phyloP scores from a whole-genome alignment of 2,113 vertebrate species.

The Cheirogaleus medius region DNA sequence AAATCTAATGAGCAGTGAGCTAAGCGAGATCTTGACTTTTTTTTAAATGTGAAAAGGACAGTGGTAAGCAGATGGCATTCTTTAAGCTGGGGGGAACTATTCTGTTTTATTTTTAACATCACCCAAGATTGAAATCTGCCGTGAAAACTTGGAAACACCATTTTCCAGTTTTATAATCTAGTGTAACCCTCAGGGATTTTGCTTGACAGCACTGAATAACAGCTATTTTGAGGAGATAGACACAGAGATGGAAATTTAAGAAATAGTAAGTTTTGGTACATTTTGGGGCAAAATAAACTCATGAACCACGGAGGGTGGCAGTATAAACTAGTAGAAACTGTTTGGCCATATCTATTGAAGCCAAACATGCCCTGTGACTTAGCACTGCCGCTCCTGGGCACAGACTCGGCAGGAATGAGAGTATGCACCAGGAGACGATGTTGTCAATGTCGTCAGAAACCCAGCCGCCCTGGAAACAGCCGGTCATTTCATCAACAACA shows the following conservation, averaged over 20 bases:
- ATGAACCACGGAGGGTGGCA: background rate
- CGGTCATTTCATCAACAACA: rapidly evolving
- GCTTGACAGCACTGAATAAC: background rate
- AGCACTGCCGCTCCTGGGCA: rapidly evolving
- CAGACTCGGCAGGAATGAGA: background rate
- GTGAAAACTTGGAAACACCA: background rate
- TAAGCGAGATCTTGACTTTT: background rate
- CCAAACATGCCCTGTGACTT: background rate
- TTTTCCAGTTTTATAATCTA: background rate
- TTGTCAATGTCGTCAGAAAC: rapidly evolving
- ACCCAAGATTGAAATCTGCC: background rate
- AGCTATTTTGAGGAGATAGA: background rate
- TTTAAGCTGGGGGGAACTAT: background rate
- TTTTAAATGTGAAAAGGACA: background rate
- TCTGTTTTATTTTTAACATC: background rate
- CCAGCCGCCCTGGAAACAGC: too few species aligned
- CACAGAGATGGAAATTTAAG: background rate
- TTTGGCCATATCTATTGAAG: background rate
- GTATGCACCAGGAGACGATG: rapidly evolving
- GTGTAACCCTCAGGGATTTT: background rate
- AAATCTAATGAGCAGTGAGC: background rate
- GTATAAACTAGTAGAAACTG: background rate
- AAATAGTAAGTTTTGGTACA: background rate
- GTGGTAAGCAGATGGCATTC: background rate
- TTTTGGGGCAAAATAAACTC: background rate